A percentile compares a stretch with the other conserved stretches of the same genome.
Evolutionary conservation across 2,113 vertebrate genomes (phyloP).

Genomic region (Aphyosemion australe): DNA sequence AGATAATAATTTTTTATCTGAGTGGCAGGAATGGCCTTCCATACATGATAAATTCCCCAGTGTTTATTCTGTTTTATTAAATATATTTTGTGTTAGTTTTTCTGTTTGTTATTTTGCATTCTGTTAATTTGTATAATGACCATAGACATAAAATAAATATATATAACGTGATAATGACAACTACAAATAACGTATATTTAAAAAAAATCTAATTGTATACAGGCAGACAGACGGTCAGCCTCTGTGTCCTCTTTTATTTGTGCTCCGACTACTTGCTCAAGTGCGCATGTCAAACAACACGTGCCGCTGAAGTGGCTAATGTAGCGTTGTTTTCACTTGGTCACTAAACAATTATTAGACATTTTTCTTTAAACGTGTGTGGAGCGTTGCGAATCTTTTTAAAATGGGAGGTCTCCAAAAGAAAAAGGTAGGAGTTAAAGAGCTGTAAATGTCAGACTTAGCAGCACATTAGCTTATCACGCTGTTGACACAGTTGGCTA

Average conservation of each 20-base stretch:
- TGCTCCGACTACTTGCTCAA: not conserved
- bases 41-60: too few relatives aligned
- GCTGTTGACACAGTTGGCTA: conserved; percentile 19
- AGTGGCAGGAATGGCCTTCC: too few relatives aligned
- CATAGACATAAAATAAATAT: too few relatives aligned
- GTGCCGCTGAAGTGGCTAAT: conserved; percentile 44
- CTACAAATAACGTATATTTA: too few relatives aligned
- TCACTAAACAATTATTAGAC: not conserved
- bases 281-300: conserved; percentile 65
- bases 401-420: conserved; percentile 82
- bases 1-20: too few relatives aligned
- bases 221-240: conserved; percentile 39
- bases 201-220: conserved; percentile 21
- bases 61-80: too few relatives aligned
- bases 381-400: not conserved
- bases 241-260: conserved; percentile 35
- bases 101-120: too few relatives aligned
- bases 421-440: conserved; percentile 76
- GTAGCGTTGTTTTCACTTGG: not conserved
- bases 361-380: too few relatives aligned
- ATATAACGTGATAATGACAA: too few relatives aligned
- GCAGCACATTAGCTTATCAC: not conserved
- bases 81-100: too few relatives aligned
- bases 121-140: too few relatives aligned
- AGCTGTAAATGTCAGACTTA: not conserved